Percentiles rank a stretch among this genome's conserved stretches.
phyloP scores from a whole-genome alignment of 2,113 vertebrate genomes.

The Corvus moneduloides region DNA sequence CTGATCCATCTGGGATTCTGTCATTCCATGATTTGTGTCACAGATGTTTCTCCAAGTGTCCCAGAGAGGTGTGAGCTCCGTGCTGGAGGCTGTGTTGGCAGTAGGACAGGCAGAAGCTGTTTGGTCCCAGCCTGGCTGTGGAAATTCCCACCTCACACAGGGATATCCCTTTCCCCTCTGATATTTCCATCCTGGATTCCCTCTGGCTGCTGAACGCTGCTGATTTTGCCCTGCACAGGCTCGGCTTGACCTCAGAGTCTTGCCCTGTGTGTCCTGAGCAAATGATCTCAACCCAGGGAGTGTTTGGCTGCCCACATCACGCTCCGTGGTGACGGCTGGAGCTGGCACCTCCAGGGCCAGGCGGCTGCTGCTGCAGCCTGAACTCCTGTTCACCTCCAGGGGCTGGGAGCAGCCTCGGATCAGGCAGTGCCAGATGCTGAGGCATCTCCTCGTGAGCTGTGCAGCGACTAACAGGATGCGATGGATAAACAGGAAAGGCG shows the following conservation, averaged over 20 bases:
- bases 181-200: not conserved
- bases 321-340: fast-evolving
- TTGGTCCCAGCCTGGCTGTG: not conserved
- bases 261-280: not conserved
- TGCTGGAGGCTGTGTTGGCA: not conserved
- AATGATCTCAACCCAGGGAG: fast-evolving
- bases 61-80: not conserved
- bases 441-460: not conserved
- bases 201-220: not conserved
- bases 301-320: fast-evolving
- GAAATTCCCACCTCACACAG: not conserved
- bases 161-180: not conserved
- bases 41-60: fast-evolving
- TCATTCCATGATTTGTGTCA: fast-evolving
- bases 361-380: not conserved
- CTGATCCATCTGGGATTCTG: fast-evolving
- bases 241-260: not conserved
- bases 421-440: not conserved
- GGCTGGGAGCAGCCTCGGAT: not conserved
- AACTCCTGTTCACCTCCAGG: not conserved
- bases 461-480: not conserved
- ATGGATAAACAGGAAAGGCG: fast-evolving
- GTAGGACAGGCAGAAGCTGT: not conserved
- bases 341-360: not conserved
- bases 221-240: not conserved